Percentiles rank a stretch among this genome's conserved stretches.
These are phyloP conservation scores for Tetragnatha versicolor DNA, from an alignment of 1,140 invertebrate genomes.

Conservation along the genomic window DNA sequence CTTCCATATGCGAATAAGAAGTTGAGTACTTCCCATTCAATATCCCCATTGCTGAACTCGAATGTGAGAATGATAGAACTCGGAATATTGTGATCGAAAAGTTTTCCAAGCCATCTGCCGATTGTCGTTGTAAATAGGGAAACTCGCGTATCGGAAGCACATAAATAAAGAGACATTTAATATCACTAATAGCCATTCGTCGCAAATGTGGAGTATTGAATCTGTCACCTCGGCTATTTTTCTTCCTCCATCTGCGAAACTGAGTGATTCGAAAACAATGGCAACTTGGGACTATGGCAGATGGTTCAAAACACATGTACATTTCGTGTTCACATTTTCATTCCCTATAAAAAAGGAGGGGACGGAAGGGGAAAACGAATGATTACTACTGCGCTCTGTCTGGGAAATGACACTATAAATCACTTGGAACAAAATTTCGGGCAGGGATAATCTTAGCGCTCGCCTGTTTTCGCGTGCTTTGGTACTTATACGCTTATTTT, in stretches of 20 bases:
- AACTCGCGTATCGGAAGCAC: slow-evolving; percentile 23
- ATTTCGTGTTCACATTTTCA: slow-evolving; percentile 47
- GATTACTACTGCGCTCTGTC: slow-evolving; percentile 39
- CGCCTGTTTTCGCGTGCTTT: slow-evolving; percentile 28
- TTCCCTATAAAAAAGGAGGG: slow-evolving; percentile 33
- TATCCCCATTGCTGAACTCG: too few relatives aligned
- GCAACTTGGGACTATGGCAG: slow-evolving; percentile 36
- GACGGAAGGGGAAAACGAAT: slow-evolving; percentile 22
- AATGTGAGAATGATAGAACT: slow-evolving; percentile 22
- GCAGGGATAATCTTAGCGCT: slow-evolving; percentile 46
- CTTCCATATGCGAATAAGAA: too few relatives aligned
- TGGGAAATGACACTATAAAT: slow-evolving; percentile 53
- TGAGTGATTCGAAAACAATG: slow-evolving; percentile 48
- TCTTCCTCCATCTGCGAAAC: slow-evolving; percentile 27
- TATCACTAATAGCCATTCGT: slow-evolving; percentile 33
- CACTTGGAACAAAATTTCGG: slow-evolving; percentile 45
- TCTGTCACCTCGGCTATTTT: slow-evolving; percentile 37
- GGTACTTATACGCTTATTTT: slow-evolving; percentile 52
- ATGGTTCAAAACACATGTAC: slow-evolving; percentile 25
- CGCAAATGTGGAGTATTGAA: slow-evolving; percentile 32
- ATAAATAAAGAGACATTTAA: slow-evolving; percentile 52
- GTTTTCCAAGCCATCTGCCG: slow-evolving; percentile 38
- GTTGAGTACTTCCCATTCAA: too few relatives aligned
- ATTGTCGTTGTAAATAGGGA: slow-evolving; percentile 36
- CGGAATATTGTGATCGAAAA: slow-evolving; percentile 4